A percentile compares a stretch with the other conserved stretches of the same genome.
Conservation (phyloP, 1,140 invertebrate genomes). For the Anthonomus grandis region DNA sequence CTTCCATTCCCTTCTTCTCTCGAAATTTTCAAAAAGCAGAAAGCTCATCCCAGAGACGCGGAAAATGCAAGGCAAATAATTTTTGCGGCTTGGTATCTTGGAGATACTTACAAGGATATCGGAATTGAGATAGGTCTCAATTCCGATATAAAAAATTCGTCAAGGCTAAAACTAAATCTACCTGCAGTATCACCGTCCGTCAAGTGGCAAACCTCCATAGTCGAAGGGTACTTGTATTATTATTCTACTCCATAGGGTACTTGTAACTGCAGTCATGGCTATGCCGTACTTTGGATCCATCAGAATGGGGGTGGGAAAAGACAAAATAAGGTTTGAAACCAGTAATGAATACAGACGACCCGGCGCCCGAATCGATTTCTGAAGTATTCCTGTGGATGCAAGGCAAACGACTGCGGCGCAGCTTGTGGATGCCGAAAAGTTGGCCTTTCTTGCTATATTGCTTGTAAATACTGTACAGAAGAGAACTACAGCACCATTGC, state of each 20-base stretch:
- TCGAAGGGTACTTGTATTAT: too few species aligned
- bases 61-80: background rate
- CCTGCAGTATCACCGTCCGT: background rate
- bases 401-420: background rate
- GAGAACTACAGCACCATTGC: background rate
- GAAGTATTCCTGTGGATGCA: background rate
- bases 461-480: background rate
- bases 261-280: background rate
- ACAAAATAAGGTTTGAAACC: too few species aligned
- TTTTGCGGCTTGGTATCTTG: background rate
- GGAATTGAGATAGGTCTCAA: too few species aligned
- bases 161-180: background rate
- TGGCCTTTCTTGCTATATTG: background rate
- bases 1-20: too few species aligned
- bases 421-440: background rate
- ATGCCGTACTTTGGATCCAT: background rate
- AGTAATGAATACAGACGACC: background rate
- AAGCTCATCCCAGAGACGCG: too few species aligned
- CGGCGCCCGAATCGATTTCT: background rate
- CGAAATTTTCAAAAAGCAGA: too few species aligned
- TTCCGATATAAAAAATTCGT: background rate
- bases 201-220: background rate
- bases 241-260: too few species aligned
- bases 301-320: too few species aligned
- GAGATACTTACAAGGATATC: background rate